Percentiles rank a stretch among this genome's conserved stretches.
These are phyloP conservation scores for Oppia nitens DNA, from an alignment of 1,140 invertebrate species.

Conservation along the genomic window DNA sequence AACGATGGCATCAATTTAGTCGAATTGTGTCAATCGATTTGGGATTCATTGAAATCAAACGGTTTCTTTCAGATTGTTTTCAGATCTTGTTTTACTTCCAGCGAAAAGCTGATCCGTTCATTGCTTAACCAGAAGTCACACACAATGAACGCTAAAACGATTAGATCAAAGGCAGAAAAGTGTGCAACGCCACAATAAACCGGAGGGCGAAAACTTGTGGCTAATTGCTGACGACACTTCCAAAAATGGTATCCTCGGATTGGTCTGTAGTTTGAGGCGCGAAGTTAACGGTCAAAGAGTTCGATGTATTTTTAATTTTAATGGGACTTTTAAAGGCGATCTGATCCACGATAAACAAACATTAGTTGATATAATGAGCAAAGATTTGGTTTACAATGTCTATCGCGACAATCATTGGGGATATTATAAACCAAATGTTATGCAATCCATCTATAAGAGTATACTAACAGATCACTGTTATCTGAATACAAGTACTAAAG, in stretches of 20 bases:
- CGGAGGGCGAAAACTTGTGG: slow-evolving; percentile 19
- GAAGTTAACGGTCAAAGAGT: slow-evolving; percentile 59
- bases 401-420: slow-evolving; percentile 7
- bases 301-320: slow-evolving; percentile 30
- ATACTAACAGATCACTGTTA: slow-evolving; percentile 62
- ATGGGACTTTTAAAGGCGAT: background rate
- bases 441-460: slow-evolving; percentile 24
- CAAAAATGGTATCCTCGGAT: slow-evolving; percentile 53
- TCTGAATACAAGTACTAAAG: slow-evolving; percentile 65
- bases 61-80: slow-evolving; percentile 62
- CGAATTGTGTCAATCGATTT: slow-evolving; percentile 24
- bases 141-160: no score
- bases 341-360: slow-evolving; percentile 1
- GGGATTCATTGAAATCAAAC: slow-evolving; percentile 40
- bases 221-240: slow-evolving; percentile 26
- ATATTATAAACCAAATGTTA: slow-evolving; percentile 25
- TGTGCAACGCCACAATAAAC: slow-evolving; percentile 13
- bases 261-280: slow-evolving; percentile 68
- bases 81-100: no score
- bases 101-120: no score
- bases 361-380: slow-evolving; percentile 31
- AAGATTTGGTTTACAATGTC: slow-evolving; percentile 17
- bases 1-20: slow-evolving; percentile 25
- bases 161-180: no score
- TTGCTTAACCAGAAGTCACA: no score